Percentiles rank a stretch among this genome's conserved stretches.
Conservation (phyloP, 1,140 invertebrate genomes). For the Trypoxylus dichotomus region DNA sequence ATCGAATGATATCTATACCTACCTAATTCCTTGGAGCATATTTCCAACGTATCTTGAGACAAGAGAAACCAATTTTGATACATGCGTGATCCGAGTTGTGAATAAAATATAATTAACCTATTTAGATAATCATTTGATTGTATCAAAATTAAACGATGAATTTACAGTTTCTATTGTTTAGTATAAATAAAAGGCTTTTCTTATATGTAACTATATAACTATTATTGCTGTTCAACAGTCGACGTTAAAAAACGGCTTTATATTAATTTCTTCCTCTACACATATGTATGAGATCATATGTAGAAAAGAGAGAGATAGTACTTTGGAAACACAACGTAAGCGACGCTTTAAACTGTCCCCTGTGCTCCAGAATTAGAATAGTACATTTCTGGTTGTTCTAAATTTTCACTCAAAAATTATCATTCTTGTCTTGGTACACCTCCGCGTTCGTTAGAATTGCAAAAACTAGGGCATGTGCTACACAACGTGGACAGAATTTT, state of each 20-base stretch:
- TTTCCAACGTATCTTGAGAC: neutral
- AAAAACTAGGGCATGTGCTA: slow-evolving; percentile 17
- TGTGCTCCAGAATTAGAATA: neutral
- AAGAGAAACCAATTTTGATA: neutral
- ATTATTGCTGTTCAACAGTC: too few species aligned
- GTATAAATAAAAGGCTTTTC: neutral
- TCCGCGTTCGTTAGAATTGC: neutral
- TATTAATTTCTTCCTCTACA: neutral
- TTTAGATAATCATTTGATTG: neutral
- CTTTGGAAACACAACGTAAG: neutral
- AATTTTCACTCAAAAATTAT: slow-evolving; percentile 8
- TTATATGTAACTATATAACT: neutral
- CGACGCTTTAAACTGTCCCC: neutral
- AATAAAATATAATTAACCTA: slow-evolving; percentile 2
- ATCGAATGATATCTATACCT: neutral
- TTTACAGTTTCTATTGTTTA: neutral
- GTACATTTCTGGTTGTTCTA: neutral
- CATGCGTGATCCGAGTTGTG: neutral
- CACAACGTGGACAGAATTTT: neutral
- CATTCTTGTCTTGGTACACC: neutral
- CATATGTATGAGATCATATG: neutral
- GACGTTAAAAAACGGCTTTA: too few species aligned
- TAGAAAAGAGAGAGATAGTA: neutral
- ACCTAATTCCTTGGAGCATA: neutral
- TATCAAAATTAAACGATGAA: neutral